A percentile compares a stretch with the other conserved stretches of the same genome.
phyloP scores from a whole-genome alignment of 2,113 vertebrate genomes.

The Syngnathus scovelli region DNA sequence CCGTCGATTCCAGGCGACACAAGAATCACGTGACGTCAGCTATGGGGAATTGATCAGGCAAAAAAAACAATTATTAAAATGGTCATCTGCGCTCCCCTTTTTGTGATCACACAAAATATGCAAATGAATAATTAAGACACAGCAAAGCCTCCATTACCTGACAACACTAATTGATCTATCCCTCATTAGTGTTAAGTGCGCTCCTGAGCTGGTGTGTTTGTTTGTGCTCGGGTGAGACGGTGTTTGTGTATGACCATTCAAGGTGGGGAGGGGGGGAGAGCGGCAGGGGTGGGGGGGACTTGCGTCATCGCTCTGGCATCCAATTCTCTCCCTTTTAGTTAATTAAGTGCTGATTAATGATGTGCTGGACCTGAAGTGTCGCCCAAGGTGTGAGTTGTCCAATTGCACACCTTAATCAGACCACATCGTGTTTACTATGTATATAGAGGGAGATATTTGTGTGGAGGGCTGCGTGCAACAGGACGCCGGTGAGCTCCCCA shows the following conservation, averaged over 20 bases:
- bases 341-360: slow-evolving; percentile 71
- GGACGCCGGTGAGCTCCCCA: slow-evolving; percentile 49
- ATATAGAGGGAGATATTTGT: slow-evolving; percentile 8
- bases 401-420: slow-evolving; percentile 66
- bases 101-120: neutral
- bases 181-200: slow-evolving; percentile 21
- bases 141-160: slow-evolving; percentile 14
- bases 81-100: neutral
- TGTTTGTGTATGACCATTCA: slow-evolving; percentile 24
- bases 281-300: slow-evolving; percentile 1
- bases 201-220: slow-evolving; percentile 7
- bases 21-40: neutral
- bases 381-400: slow-evolving; percentile 63
- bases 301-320: slow-evolving; percentile 45
- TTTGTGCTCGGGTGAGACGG: slow-evolving; percentile 7
- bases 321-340: slow-evolving; percentile 49
- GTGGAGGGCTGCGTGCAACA: slow-evolving; percentile 56
- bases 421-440: slow-evolving; percentile 45
- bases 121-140: neutral
- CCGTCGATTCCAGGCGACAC: neutral
- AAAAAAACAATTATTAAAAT: neutral
- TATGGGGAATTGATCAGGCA: neutral
- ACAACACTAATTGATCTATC: slow-evolving; percentile 30
- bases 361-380: slow-evolving; percentile 55
- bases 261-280: slow-evolving; percentile 1